Conservation (phyloP, 2,113 vertebrate species). For the Pogona vitticeps region DNA sequence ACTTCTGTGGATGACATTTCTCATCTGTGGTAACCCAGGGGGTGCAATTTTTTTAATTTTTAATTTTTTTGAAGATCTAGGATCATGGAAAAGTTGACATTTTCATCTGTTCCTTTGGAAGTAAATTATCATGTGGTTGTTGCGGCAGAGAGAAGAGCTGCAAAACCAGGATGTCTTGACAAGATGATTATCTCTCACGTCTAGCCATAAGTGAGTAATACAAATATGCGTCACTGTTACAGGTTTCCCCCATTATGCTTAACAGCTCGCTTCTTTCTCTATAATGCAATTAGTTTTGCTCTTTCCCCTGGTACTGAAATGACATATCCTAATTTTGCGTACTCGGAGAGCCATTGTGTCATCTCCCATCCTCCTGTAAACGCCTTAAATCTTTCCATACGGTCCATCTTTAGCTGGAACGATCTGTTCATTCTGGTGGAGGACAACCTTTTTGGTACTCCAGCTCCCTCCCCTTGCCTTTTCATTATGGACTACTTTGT, state of each 20-base stretch:
- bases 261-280: constrained; percentile 52
- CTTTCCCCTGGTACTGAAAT: constrained; percentile 29
- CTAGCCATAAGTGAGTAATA: not conserved
- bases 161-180: constrained; percentile 14
- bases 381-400: constrained; percentile 80
- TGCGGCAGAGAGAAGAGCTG: not conserved
- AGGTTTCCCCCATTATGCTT: constrained; percentile 36
- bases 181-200: not conserved
- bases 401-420: constrained; percentile 74
- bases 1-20: not conserved
- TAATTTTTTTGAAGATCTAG: not conserved
- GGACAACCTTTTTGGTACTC: constrained; percentile 57
- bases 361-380: constrained; percentile 53
- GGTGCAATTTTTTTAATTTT: too few species aligned
- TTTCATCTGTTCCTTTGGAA: not conserved
- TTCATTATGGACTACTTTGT: constrained; percentile 69
- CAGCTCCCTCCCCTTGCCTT: constrained; percentile 9
- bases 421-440: constrained; percentile 59
- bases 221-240: not conserved
- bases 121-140: not conserved
- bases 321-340: constrained; percentile 69
- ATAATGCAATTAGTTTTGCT: constrained; percentile 54
- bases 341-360: constrained; percentile 56
- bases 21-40: not conserved
- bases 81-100: not conserved